Evolutionary conservation across 2,888 invertebrate genomes (phyloP), one percentile per base, ranked within the genome.

Genomic region (Sinohyriopsis cumingii): DNA sequence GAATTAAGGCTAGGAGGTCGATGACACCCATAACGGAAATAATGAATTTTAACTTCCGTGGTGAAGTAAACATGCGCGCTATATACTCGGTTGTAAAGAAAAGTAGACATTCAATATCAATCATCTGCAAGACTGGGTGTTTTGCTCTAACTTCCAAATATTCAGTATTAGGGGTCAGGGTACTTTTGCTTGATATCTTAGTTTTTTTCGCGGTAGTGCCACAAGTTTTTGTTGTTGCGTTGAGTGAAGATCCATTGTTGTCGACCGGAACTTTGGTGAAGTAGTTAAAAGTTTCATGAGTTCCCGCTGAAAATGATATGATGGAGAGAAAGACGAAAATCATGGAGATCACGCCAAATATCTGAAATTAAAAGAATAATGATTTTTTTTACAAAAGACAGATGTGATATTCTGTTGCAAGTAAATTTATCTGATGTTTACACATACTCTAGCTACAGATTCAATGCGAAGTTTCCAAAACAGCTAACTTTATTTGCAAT

Each of bases 1-100:
- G 83, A 2, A 87, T 45, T 0, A 84, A 75, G 45, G 84, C 83
- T 9, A 77, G 65, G 1, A 79, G 20, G 59, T 80, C 82, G 24
- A 82, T 80, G 18, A 80, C 72, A 19, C 80, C 73, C 54, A 82
- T 60, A 15, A 76, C 22, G 5, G 79, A 77, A 15, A 65, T 69
- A 3, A 73, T 65, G 33, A 73, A 76, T 53, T 73, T 69, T 3
- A 75, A 59, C 59, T 70, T 79, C 57, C 68, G 71, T 2, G 73
- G 73, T 2, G 80, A 67, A 55, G 78, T 75, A 28, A 73, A 22
- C 28, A 82, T 22, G 28, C 79, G 33, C 0, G 64, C 59, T 0
- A 79, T 55, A 66, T 79, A 79, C n/a, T 82, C 82, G 0, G 72
- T 15, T 2, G 76, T 72, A 63, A 82, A 82, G 33, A 76, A 80